Conservation (phyloP, 2,113 vertebrate genomes). For the Thalassarche chlororhynchos region DNA sequence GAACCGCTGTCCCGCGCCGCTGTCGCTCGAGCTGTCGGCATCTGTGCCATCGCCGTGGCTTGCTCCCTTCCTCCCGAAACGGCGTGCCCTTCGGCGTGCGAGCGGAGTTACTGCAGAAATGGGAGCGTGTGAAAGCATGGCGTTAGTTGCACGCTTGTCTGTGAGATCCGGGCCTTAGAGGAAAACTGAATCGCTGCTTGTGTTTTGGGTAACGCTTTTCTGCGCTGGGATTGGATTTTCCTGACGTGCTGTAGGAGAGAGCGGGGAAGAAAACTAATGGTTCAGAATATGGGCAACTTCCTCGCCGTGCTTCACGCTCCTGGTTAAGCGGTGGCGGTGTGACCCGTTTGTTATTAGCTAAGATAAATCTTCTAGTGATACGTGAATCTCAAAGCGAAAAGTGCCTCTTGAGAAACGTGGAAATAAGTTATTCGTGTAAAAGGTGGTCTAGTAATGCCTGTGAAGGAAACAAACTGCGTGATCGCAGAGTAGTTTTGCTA, state of each 20-base stretch:
- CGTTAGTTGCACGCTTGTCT: fast-evolving
- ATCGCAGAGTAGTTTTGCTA: fast-evolving
- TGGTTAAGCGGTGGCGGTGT: fast-evolving
- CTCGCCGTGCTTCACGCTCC: fast-evolving
- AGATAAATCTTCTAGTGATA: fast-evolving
- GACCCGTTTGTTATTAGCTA: fast-evolving
- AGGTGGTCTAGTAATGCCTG: fast-evolving
- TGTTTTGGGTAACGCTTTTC: not conserved
- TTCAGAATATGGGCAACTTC: fast-evolving
- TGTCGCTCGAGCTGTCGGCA: not conserved
- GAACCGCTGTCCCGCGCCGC: not conserved
- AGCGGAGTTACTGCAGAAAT: fast-evolving
- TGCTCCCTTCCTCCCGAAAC: too few species aligned
- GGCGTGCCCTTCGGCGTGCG: too few species aligned
- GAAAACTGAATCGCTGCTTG: fast-evolving
- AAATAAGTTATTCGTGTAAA: not conserved
- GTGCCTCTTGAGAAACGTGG: not conserved
- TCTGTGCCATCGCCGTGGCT: not conserved
- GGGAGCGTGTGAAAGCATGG: fast-evolving
- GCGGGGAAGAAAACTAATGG: fast-evolving
- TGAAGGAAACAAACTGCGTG: not conserved
- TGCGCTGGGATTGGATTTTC: fast-evolving
- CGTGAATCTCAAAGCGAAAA: not conserved
- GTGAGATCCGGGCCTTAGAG: fast-evolving
- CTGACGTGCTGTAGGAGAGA: not conserved